Evolutionary conservation across 2,113 vertebrate species (phyloP).

Genomic region (Erpornis zantholeuca): DNA sequence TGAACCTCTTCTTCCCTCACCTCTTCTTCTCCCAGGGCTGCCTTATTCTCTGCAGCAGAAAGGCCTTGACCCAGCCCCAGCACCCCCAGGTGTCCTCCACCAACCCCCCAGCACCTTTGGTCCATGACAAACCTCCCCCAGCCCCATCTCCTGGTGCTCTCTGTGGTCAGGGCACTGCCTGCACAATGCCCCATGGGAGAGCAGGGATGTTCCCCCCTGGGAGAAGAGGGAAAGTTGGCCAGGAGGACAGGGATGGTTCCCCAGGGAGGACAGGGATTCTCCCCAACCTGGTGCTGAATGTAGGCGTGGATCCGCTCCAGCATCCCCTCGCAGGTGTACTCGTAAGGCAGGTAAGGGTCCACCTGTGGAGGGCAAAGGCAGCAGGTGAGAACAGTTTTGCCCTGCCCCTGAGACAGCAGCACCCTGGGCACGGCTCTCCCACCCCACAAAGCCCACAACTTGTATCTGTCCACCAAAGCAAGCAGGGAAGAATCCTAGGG

Average conservation of each 20-base stretch:
- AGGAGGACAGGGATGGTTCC: not conserved
- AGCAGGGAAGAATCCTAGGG: not conserved
- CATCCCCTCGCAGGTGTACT: constrained; percentile 96
- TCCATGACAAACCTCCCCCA: not conserved
- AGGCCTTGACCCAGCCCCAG: not conserved
- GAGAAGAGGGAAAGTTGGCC: not conserved
- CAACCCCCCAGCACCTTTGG: not conserved
- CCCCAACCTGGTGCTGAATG: constrained; percentile 91
- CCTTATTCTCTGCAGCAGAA: not conserved
- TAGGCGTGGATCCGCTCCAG: constrained; percentile 92
- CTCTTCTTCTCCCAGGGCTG: not conserved
- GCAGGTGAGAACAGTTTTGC: not conserved
- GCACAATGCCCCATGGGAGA: not conserved
- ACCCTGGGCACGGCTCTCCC: not conserved
- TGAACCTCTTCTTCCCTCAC: not conserved
- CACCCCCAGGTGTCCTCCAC: not conserved
- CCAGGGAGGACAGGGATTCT: not conserved
- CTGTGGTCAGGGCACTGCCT: not conserved
- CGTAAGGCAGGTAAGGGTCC: constrained; percentile 92
- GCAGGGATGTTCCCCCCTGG: not conserved
- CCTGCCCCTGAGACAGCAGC: not conserved
- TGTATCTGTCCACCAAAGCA: not conserved
- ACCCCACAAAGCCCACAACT: accelerated
- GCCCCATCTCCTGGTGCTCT: not conserved
- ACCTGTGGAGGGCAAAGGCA: constrained; percentile 74